These are phyloP conservation scores for Nemotelus pantherinus DNA, from an alignment of 2,888 invertebrate genomes.

Conservation along the genomic window DNA sequence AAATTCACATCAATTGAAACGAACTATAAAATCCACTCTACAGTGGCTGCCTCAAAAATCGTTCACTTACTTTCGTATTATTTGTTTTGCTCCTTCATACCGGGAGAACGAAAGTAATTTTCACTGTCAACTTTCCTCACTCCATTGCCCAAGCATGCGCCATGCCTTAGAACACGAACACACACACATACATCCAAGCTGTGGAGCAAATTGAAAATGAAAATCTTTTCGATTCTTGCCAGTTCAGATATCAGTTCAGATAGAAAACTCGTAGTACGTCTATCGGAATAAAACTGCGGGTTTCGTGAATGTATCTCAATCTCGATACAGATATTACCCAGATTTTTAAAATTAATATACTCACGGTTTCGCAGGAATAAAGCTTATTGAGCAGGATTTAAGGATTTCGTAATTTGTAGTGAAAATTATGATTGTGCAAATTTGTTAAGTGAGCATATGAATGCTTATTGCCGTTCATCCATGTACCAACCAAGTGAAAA, in stretches of 20 bases:
- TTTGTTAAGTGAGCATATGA: no score
- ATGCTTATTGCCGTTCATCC: no score
- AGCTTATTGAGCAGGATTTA: no score
- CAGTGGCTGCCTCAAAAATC: not conserved
- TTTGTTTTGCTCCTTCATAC: not conserved
- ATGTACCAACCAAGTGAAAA: no score
- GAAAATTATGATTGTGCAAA: no score
- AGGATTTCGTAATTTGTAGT: no score
- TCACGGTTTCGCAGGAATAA: no score
- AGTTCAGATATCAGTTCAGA: conserved; percentile 28
- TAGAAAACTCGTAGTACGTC: conserved; percentile 21
- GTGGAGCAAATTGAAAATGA: not conserved
- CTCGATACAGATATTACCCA: no score
- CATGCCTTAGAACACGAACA: not conserved
- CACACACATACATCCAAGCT: not conserved
- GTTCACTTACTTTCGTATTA: not conserved
- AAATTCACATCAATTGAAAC: not conserved
- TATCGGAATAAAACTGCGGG: conserved; percentile 10
- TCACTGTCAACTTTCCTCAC: conserved; percentile 9
- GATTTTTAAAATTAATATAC: no score
- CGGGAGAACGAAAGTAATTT: not conserved
- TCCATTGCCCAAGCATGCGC: conserved; percentile 1
- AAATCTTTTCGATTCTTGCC: conserved; percentile 1
- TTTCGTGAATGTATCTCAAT: conserved; percentile 5
- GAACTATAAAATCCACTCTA: not conserved